Base-by-base conservation (phyloP, 2,113 vertebrate species). In the Lepus americanus region DNA sequence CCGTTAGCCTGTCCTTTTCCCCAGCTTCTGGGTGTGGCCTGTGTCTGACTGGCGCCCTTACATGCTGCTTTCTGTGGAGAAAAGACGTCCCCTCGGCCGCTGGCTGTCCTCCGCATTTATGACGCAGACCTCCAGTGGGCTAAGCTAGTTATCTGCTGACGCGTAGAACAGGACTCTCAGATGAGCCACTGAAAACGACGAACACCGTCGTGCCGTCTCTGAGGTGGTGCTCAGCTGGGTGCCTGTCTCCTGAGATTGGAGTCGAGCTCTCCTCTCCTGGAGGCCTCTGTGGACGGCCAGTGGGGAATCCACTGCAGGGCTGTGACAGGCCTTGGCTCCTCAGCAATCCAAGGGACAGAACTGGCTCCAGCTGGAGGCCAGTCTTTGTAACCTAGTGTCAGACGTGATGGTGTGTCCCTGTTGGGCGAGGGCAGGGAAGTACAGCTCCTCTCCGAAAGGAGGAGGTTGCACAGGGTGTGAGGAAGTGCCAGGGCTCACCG, bases 151-250 rank as follows among this genome's bases (percentile, higher is more conserved):
- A 83, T 70, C 51, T 76, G 33, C 27, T 70, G 81, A 39, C 74
- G 9, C 3, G 27, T 74, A 59, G 83, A 29, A 67, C 66, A 86
- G 89, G 64, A 51, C 31, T n/a, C 27, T 7, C 49, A 66, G 78
- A 86, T 53, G 89, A 66, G 82, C 27, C 90, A n/a, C 9, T 79
- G 8, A 92, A 90, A 92, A 63, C 39, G 39, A 51, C 44, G 74
- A 89, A 59, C 61, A 49, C 61, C 67, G 39, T 33, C 19, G 89
- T n/a, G 69, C 2, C 63, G 36, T 20, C 69, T 85, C 2, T 85
- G 72, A n/a, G 49, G 17, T 39, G 11, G n/a, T 74, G 5, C 53
- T 89, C 70, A 64, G 36, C 11, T 53, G 27, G 51, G 33, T 59
- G 13, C 9, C 51, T 83, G 19, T 89, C 33, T 61, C 44, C 29